Conservation (phyloP, 35 echinoderm and acorn worm genomes). For the Holothuria glaberrima region DNA sequence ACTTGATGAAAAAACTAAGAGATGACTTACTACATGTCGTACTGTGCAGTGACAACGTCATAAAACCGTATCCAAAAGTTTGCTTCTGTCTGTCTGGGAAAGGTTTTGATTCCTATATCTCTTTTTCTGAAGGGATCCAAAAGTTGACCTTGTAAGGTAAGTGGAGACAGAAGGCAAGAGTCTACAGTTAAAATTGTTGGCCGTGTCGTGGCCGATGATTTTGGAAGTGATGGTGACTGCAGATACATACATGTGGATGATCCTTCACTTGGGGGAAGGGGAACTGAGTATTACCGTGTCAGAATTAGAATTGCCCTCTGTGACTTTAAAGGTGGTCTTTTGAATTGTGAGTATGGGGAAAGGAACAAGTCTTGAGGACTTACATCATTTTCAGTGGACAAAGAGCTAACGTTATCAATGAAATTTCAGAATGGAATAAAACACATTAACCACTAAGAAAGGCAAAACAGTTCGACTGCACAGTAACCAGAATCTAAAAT, state of each 20-base stretch:
- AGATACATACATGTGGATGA: neutral
- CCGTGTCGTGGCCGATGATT: neutral
- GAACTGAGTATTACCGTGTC: neutral
- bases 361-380: neutral
- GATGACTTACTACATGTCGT: too few species aligned
- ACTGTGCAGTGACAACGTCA: too few species aligned
- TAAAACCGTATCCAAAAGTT: too few species aligned
- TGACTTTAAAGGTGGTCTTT: neutral
- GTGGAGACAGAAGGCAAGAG: too few species aligned
- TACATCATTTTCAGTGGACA: neutral
- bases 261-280: neutral
- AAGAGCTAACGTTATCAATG: neutral
- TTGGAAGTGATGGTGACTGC: neutral
- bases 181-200: too few species aligned
- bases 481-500: too few species aligned
- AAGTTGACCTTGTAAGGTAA: too few species aligned
- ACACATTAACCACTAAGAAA: neutral
- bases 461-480: too few species aligned
- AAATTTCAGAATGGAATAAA: neutral
- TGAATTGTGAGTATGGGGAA: neutral
- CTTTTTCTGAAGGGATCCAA: too few species aligned
- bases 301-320: neutral
- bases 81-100: too few species aligned
- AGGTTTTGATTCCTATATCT: too few species aligned
- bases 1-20: too few species aligned